Evolutionary conservation across 1,140 invertebrate species (phyloP), one percentile per base, ranked within the genome.

Genomic region (Pseudomyrmex concolor): DNA sequence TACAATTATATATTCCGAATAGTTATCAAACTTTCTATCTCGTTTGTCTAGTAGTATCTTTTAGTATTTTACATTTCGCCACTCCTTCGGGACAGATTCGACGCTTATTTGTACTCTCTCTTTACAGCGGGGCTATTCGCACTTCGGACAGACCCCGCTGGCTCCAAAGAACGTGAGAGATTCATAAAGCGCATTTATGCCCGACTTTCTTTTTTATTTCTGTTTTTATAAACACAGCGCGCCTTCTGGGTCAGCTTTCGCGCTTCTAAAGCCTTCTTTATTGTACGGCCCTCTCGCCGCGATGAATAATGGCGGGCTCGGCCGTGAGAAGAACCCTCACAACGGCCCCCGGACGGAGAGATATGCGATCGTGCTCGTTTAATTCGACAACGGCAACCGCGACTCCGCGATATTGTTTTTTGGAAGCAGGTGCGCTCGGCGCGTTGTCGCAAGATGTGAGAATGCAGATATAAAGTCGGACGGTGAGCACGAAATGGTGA

Each of bases 71-170:
- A 80, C 76, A 80, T 70, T 59, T 82, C 70, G 70, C 59, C 68
- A 63, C 78, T 62, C 48, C 66, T 80, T 59, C 34, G 2, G 22
- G 72, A 62, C 62, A 51, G 15, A 63, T 84, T 91, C 85, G 84
- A 84, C 87, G 84, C 81, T 87, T 89, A 85, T 90, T 90, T 87
- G 85, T 84, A 87, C 71, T 88, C 87, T 86, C 86, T 84, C 85
- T 91, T 90, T 84, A 86, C 67, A 84, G 17, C 68, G 62, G 12
- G 48, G 84, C 84, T 87, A 87, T 90, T 89, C 86, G 81, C 86
- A 82, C 84, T 81, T 88, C 73, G 59, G 72, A 68, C 60, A 70
- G 66, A 50, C 9, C 54, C 59, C 22, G 50, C 12, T 64, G 78
- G 62, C 48, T 34, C 48, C 60, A n/a, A 45, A 48, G 17, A 62